These are phyloP conservation scores for Nephrotoma appendiculata DNA, from an alignment of 2,888 invertebrate genomes.

Conservation along the genomic window DNA sequence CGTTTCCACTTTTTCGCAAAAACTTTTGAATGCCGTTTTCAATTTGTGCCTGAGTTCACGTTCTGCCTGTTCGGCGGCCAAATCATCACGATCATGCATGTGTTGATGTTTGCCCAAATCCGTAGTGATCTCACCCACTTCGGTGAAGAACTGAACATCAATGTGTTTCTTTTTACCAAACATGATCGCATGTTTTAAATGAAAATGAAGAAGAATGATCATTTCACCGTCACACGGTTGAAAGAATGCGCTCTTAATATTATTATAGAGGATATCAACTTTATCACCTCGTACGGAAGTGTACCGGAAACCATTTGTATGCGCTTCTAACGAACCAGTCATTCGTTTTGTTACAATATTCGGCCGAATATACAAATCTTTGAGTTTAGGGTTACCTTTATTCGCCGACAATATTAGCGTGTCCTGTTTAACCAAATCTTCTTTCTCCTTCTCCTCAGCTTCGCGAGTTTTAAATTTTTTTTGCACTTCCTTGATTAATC, in stretches of 20 bases:
- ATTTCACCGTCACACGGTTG: slow-evolving; percentile 99
- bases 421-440: slow-evolving; percentile 97
- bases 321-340: slow-evolving; percentile 87
- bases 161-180: slow-evolving; percentile 99
- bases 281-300: slow-evolving; percentile 99
- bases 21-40: slow-evolving; percentile 95
- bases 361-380: slow-evolving; percentile 96
- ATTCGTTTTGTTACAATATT: slow-evolving; percentile 95
- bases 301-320: slow-evolving; percentile 91
- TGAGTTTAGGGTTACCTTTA: slow-evolving; percentile 94
- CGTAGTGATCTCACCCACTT: slow-evolving; percentile 98
- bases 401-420: slow-evolving; percentile 84
- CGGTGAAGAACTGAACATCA: slow-evolving; percentile 99
- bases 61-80: slow-evolving; percentile 97
- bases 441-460: slow-evolving; percentile 96
- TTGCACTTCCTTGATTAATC: slow-evolving; percentile 97
- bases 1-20: slow-evolving; percentile 91
- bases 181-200: slow-evolving; percentile 97
- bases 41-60: slow-evolving; percentile 90
- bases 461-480: slow-evolving; percentile 97
- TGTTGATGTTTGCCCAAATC: slow-evolving; percentile 99
- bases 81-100: slow-evolving; percentile 98
- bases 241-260: slow-evolving; percentile 98
- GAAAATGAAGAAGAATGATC: slow-evolving; percentile 98
- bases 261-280: slow-evolving; percentile 97